phyloP scores from a whole-genome alignment of 2,113 vertebrate species.

The Oostethus manadensis region DNA sequence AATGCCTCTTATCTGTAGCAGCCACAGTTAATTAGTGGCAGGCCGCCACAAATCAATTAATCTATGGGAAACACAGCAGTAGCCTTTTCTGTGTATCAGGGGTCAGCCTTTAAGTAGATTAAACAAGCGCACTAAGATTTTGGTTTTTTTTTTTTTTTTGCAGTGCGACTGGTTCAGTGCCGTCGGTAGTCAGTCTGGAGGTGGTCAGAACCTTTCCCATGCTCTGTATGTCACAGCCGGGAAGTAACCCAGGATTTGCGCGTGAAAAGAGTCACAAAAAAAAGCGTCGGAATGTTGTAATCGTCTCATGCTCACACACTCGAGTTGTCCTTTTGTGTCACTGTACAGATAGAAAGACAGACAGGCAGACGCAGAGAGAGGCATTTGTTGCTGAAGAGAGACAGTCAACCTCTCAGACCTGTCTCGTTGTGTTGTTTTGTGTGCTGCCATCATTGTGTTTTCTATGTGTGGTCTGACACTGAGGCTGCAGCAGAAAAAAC shows the following conservation, averaged over 20 bases:
- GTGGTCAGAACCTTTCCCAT: conserved; percentile 61
- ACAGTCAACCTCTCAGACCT: conserved; percentile 39
- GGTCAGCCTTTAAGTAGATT: too few species aligned
- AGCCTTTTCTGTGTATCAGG: too few species aligned
- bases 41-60: too few species aligned
- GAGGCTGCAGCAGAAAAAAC: conserved; percentile 34
- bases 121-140: too few species aligned
- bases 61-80: too few species aligned
- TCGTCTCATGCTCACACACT: conserved; percentile 41
- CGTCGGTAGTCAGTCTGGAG: conserved; percentile 14
- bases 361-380: conserved; percentile 26
- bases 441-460: conserved; percentile 18
- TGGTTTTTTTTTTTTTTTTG: too few species aligned
- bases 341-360: conserved; percentile 31
- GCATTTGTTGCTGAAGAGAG: conserved; percentile 33
- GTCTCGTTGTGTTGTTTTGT: conserved; percentile 28
- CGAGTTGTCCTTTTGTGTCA: conserved; percentile 55
- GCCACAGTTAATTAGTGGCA: too few species aligned
- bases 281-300: conserved; percentile 53
- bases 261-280: conserved; percentile 51
- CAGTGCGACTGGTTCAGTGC: too few species aligned
- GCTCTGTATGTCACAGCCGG: conserved; percentile 48
- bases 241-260: conserved; percentile 57
- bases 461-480: conserved; percentile 33
- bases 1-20: too few species aligned